A percentile compares a stretch with the other conserved stretches of the same genome.
These are phyloP conservation scores for Mola mola DNA, from an alignment of 2,113 vertebrate species.

Conservation along the genomic window DNA sequence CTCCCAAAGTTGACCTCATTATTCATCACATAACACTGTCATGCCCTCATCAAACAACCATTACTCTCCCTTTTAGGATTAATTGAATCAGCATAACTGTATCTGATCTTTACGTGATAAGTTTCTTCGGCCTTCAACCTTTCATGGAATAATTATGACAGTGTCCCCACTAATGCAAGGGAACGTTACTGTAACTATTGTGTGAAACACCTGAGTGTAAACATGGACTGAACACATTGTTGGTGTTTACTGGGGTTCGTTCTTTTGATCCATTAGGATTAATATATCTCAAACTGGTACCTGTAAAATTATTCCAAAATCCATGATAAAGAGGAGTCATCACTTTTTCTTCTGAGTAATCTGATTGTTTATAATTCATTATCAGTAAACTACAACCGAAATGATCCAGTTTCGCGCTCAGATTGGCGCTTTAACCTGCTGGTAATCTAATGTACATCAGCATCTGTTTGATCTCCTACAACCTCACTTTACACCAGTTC, in stretches of 20 bases:
- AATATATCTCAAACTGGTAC: background rate
- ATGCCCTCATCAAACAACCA: conserved; percentile 11
- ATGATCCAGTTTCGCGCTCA: background rate
- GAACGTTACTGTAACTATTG: too few relatives aligned
- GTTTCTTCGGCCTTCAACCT: conserved; percentile 33
- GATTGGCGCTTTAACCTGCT: too few relatives aligned
- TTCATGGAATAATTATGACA: conserved; percentile 45
- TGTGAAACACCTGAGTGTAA: conserved; percentile 10
- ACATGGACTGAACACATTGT: too few relatives aligned
- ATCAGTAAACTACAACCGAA: conserved; percentile 11
- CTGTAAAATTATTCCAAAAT: background rate
- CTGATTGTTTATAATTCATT: conserved; percentile 8
- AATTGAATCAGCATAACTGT: conserved; percentile 2
- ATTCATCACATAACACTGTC: conserved; percentile 21
- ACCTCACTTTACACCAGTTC: too few relatives aligned
- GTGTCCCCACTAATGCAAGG: background rate
- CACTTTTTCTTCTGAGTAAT: background rate
- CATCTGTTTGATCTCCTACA: conserved; percentile 29
- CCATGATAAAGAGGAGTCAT: background rate
- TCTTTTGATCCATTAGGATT: conserved; percentile 4
- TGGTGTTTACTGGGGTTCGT: too few relatives aligned
- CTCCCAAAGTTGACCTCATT: conserved; percentile 23
- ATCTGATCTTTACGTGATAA: conserved; percentile 34
- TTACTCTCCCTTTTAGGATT: conserved; percentile 6
- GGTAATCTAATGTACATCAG: too few relatives aligned